Evolutionary conservation across 2,797 vertebrate species (phyloP).

Genomic region (Tenualosa thibaudeaui): DNA sequence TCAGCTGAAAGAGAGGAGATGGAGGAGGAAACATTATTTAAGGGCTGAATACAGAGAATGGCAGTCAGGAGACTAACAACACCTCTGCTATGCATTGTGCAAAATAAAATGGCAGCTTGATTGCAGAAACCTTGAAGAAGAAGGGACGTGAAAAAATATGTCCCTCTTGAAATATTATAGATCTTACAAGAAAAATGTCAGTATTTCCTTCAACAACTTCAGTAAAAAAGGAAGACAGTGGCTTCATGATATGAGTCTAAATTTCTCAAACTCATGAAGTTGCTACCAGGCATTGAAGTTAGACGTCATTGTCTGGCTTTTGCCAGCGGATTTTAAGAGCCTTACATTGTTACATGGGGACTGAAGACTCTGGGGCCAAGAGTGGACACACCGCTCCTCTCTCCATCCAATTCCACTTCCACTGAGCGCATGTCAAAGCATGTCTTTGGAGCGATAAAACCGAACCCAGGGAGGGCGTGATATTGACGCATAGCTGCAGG

Average conservation of each 20-base stretch:
- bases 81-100: background rate
- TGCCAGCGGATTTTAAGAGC: background rate
- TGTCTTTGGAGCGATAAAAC: background rate
- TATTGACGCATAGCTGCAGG: too few species aligned
- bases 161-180: background rate
- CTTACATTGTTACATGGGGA: background rate
- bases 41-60: background rate
- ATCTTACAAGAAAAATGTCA: background rate
- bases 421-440: background rate
- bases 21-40: too few species aligned
- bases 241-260: background rate
- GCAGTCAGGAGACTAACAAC: background rate
- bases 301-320: background rate
- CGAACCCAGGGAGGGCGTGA: background rate
- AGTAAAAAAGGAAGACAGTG: background rate
- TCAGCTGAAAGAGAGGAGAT: slow-evolving; percentile 71
- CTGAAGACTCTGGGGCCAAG: background rate
- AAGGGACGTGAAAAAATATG: background rate
- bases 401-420: background rate
- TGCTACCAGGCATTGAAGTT: background rate
- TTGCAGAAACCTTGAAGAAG: background rate
- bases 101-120: background rate
- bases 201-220: too few species aligned
- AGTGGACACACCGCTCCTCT: background rate
- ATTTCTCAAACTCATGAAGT: background rate